A percentile compares a stretch with the other conserved stretches of the same genome.
Conservation (phyloP, 2,113 vertebrate species). For the Tringa solitaria region DNA sequence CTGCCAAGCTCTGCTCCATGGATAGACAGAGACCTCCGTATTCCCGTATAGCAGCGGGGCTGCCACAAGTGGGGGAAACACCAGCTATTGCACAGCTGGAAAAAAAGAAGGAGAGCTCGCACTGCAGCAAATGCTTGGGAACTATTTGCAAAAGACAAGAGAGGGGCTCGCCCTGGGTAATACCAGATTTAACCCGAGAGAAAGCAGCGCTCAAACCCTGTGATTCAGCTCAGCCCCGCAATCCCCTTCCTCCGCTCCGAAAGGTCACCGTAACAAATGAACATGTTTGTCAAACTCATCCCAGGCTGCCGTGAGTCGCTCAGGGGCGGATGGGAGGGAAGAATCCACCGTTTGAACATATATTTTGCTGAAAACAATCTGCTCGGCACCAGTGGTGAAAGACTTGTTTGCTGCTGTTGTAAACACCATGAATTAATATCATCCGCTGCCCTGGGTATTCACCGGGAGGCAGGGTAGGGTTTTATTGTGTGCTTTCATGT, state of each 20-base stretch:
- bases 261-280: not conserved
- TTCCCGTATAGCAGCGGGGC: not conserved
- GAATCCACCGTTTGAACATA: not conserved
- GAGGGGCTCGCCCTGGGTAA: not conserved
- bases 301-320: rapidly evolving
- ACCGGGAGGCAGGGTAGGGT: rapidly evolving
- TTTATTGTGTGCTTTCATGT: not conserved
- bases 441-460: not conserved
- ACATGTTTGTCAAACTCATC: not conserved
- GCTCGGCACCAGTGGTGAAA: not conserved
- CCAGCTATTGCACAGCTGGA: not conserved
- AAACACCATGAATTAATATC: not conserved
- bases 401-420: not conserved
- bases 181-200: rapidly evolving
- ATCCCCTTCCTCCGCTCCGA: not conserved
- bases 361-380: not conserved
- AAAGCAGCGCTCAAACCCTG: rapidly evolving
- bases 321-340: not conserved
- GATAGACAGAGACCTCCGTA: not conserved
- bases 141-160: not conserved
- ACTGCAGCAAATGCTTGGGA: not conserved
- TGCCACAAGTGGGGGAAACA: not conserved
- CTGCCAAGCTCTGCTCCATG: not conserved
- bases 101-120: not conserved
- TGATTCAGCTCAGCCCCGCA: not conserved